Conservation (phyloP, 2,888 invertebrate genomes). For the Callyntrura guangdongensis region DNA sequence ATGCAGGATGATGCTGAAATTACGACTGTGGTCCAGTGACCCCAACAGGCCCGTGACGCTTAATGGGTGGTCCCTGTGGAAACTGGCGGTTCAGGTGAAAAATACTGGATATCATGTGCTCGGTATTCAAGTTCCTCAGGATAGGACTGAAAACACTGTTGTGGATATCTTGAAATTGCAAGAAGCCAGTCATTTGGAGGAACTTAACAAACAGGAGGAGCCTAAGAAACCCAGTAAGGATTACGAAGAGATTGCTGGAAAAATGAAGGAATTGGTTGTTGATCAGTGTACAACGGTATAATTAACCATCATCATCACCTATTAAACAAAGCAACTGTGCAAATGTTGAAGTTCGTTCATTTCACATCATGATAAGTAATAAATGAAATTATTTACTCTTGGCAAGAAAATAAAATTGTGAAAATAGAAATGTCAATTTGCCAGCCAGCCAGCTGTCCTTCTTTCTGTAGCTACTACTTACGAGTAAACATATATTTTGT, state of each 20-base stretch:
- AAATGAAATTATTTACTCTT: too few relatives aligned
- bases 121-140: too few relatives aligned
- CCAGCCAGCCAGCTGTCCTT: too few relatives aligned
- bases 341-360: too few relatives aligned
- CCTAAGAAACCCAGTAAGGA: background rate
- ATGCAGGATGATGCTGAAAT: background rate
- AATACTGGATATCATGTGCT: background rate
- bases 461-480: too few relatives aligned
- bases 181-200: background rate
- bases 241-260: background rate
- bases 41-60: background rate
- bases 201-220: background rate
- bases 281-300: conserved; percentile 5
- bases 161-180: background rate
- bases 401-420: too few relatives aligned
- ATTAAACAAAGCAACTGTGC: too few relatives aligned
- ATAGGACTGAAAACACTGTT: background rate
- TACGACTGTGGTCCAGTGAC: background rate
- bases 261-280: background rate
- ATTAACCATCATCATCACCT: background rate
- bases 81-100: background rate
- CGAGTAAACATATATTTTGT: too few relatives aligned
- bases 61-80: background rate
- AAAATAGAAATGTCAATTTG: too few relatives aligned
- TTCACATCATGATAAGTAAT: too few relatives aligned